Percentiles rank a stretch among this genome's conserved stretches.
These are phyloP conservation scores for Chaetura pelagica DNA, from an alignment of 2,113 vertebrate genomes.

Conservation along the genomic window DNA sequence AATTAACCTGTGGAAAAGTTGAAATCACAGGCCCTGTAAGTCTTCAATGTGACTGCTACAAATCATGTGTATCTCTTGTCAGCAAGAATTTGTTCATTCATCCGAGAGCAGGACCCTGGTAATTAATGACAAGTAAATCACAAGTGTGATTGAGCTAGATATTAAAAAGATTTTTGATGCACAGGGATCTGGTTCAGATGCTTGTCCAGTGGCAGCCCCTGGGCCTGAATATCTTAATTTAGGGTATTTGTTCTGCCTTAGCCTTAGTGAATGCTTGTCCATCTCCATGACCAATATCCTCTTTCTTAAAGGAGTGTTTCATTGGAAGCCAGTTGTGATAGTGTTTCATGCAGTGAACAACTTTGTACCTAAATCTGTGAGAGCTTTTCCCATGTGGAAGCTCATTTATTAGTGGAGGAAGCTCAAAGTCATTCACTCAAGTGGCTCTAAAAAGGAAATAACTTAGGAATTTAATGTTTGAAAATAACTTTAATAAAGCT, in stretches of 20 bases:
- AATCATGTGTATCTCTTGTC: not conserved
- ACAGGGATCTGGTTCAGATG: fast-evolving
- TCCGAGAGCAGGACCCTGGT: not conserved
- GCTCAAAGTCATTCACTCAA: not conserved
- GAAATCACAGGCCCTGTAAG: not conserved
- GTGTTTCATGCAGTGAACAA: not conserved
- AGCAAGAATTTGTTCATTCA: not conserved
- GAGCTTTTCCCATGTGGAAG: not conserved
- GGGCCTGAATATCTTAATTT: not conserved
- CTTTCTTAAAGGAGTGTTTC: not conserved
- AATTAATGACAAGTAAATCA: not conserved
- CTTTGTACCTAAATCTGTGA: not conserved
- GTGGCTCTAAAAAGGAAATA: not conserved
- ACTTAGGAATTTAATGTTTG: not conserved
- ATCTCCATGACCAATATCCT: not conserved
- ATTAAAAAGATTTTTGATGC: not conserved
- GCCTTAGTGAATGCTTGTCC: not conserved
- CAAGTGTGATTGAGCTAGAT: not conserved
- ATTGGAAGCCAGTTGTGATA: not conserved
- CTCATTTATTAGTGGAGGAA: not conserved
- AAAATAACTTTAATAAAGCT: not conserved
- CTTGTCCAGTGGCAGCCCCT: not conserved
- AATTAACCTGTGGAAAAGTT: not conserved
- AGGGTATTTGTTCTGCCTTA: not conserved
- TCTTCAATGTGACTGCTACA: not conserved